Percentiles rank a stretch among this genome's conserved stretches.
Evolutionary conservation across 2,113 vertebrate genomes (phyloP).

Genomic region (chimpanzee (Pan troglodytes)): DNA sequence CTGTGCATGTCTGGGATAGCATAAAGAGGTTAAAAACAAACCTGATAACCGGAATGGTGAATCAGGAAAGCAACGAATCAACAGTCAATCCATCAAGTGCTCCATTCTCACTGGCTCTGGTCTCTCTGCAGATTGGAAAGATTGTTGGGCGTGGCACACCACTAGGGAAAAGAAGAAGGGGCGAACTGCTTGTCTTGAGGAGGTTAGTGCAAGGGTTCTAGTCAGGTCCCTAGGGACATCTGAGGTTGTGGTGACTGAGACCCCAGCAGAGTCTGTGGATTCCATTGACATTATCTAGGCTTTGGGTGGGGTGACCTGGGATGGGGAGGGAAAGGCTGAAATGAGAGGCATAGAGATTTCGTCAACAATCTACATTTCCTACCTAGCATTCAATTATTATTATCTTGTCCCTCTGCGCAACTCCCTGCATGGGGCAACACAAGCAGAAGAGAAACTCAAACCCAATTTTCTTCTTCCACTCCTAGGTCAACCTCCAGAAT

Average conservation of each 20-base stretch:
- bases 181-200: constrained; percentile 15
- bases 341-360: not conserved
- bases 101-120: constrained; percentile 33
- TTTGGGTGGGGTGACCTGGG: not conserved
- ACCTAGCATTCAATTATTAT: not conserved
- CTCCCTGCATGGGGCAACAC: constrained; percentile 21
- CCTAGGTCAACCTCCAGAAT: constrained; percentile 48
- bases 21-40: not conserved
- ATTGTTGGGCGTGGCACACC: constrained; percentile 62
- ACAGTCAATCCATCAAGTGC: not conserved
- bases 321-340: not conserved
- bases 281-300: constrained; percentile 17
- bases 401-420: not conserved
- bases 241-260: not conserved
- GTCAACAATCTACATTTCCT: constrained; percentile 19
- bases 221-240: not conserved
- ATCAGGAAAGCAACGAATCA: constrained; percentile 37
- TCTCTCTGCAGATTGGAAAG: constrained; percentile 50
- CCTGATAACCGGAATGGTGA: constrained; percentile 3
- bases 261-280: not conserved
- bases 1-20: constrained; percentile 35
- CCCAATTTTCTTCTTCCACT: constrained; percentile 51
- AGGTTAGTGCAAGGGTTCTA: constrained; percentile 60
- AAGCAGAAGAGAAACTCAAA: constrained; percentile 55
- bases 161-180: constrained; percentile 41